Evolutionary conservation across 2,888 invertebrate species (phyloP).

Genomic region (Aspidiotus rigidus): DNA sequence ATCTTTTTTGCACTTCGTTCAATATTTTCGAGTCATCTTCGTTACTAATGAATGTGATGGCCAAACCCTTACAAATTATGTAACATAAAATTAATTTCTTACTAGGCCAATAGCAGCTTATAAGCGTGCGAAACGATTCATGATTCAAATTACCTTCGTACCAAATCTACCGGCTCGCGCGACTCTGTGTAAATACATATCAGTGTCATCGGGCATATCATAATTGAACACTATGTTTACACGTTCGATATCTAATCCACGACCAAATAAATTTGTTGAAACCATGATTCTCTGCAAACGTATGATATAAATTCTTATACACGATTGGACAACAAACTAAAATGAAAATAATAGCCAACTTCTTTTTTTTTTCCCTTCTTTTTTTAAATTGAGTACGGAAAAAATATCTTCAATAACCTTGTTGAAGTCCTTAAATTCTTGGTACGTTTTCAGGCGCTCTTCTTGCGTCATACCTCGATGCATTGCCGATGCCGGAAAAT

Average conservation of each 20-base stretch:
- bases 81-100: too few species aligned
- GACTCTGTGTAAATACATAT: conserved; percentile 95
- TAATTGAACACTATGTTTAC: conserved; percentile 99
- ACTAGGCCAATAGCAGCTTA: too few species aligned
- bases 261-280: conserved; percentile 97
- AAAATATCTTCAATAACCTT: conserved; percentile 51
- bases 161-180: conserved; percentile 98
- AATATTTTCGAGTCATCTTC: conserved; percentile 95
- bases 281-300: conserved; percentile 74
- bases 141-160: conserved; percentile 58
- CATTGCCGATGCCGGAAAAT: conserved; percentile 99
- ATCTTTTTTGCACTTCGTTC: conserved; percentile 97
- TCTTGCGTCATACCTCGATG: conserved; percentile 97
- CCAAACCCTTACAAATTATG: conserved; percentile 57
- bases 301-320: neutral
- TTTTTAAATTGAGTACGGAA: neutral
- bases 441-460: conserved; percentile 89
- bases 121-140: neutral
- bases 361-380: neutral
- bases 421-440: conserved; percentile 97
- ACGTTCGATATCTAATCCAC: conserved; percentile 99
- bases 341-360: neutral
- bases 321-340: too few species aligned
- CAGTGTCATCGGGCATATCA: conserved; percentile 99
- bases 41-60: conserved; percentile 97